Evolutionary conservation across 2,888 invertebrate species (phyloP).

Genomic region (Pilophorus perplexus): DNA sequence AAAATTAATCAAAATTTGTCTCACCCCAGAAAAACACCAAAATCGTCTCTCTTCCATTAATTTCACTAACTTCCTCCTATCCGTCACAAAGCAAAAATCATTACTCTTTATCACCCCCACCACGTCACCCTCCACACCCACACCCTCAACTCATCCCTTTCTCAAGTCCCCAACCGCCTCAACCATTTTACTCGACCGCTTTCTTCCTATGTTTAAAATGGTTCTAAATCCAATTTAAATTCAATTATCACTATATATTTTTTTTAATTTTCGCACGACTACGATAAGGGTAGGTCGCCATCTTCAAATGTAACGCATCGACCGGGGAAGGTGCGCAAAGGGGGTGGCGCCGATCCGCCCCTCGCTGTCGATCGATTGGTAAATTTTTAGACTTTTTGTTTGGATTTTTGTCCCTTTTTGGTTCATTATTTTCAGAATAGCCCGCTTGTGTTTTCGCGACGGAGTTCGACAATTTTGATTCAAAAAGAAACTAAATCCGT

Average conservation of each 20-base stretch:
- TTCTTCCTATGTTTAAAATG: no score
- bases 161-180: neutral
- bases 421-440: no score
- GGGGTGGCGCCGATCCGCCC: constrained; percentile 29
- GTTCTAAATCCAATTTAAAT: no score
- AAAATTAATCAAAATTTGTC: no score
- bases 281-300: constrained; percentile 32
- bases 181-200: neutral
- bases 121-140: neutral
- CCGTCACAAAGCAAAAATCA: neutral
- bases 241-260: no score
- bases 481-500: no score
- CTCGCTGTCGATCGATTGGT: constrained; percentile 27
- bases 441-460: constrained; percentile 15
- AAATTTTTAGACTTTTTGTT: neutral
- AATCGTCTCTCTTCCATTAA: no score
- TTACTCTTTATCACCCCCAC: constrained; percentile 5
- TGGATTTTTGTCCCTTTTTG: neutral
- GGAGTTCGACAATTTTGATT: no score
- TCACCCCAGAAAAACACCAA: no score
- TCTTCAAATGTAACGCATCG: constrained; percentile 26
- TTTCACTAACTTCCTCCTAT: neutral
- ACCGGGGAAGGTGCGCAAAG: constrained; percentile 27
- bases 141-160: neutral
- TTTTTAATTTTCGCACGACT: no score